phyloP scores from a whole-genome alignment of 2,888 invertebrate genomes.

The Epicampocera succincta region DNA sequence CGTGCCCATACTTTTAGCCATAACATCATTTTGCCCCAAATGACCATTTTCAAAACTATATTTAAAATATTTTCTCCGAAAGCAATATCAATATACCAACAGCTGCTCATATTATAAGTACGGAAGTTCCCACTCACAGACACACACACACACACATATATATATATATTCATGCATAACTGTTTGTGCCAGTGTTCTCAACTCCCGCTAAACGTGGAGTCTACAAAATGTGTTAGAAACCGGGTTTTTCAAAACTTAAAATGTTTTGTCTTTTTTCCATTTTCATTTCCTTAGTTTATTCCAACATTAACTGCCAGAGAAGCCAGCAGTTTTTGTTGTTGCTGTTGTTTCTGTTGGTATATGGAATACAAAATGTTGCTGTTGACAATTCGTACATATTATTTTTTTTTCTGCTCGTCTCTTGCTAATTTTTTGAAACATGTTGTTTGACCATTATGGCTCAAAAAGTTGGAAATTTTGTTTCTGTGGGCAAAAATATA shows the following conservation, averaged over 20 bases:
- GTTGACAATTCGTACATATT: conserved; percentile 77
- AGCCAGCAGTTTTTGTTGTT: neutral
- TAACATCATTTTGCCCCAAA: conserved; percentile 45
- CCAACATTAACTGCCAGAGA: neutral
- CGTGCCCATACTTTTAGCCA: conserved; percentile 24
- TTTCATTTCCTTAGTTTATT: conserved; percentile 6
- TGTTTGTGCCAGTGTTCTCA: no score
- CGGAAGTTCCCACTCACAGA: neutral
- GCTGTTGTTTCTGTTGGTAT: neutral
- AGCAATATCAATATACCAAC: conserved; percentile 51
- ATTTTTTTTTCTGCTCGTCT: neutral
- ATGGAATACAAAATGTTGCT: conserved; percentile 65
- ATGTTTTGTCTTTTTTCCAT: no score
- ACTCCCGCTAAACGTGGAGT: no score
- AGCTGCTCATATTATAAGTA: conserved; percentile 44
- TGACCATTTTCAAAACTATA: conserved; percentile 52
- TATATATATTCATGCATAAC: no score
- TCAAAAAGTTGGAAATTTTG: conserved; percentile 36
- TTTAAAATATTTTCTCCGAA: conserved; percentile 40
- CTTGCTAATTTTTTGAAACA: conserved; percentile 73
- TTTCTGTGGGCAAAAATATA: neutral
- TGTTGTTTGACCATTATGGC: conserved; percentile 74
- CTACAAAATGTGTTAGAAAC: no score
- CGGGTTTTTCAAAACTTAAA: no score
- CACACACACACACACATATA: no score